Percentiles rank a stretch among this genome's conserved stretches.
phyloP scores from a whole-genome alignment of 2,888 invertebrate species.

The Stenodema calcarata region DNA sequence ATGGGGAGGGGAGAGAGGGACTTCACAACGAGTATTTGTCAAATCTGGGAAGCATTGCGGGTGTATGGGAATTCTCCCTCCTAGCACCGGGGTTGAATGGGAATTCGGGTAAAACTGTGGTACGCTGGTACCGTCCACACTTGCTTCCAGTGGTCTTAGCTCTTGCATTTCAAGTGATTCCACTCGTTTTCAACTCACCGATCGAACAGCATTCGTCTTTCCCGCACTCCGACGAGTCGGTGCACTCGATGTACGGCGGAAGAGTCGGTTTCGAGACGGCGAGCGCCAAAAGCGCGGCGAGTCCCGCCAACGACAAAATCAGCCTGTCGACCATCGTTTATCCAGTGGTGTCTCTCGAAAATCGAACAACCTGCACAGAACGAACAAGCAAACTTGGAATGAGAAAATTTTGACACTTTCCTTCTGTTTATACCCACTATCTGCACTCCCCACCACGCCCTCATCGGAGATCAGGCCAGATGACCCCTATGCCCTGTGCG shows the following conservation, averaged over 20 bases:
- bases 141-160: too few relatives aligned
- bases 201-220: constrained; percentile 48
- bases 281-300: background rate
- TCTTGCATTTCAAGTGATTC: background rate
- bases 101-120: too few relatives aligned
- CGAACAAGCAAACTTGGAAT: background rate
- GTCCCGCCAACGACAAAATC: background rate
- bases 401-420: background rate
- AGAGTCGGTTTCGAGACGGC: background rate
- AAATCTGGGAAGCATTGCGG: too few relatives aligned
- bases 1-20: too few relatives aligned
- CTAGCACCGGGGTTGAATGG: too few relatives aligned
- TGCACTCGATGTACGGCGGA: constrained; percentile 47
- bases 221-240: constrained; percentile 45
- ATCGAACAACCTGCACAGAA: background rate
- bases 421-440: background rate
- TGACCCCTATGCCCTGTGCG: background rate
- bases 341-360: background rate
- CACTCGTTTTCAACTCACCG: constrained; percentile 28
- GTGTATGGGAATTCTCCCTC: too few relatives aligned
- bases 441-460: background rate
- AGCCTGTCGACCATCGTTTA: background rate
- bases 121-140: too few relatives aligned
- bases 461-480: background rate
- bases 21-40: too few relatives aligned